Conservation (phyloP, 1,140 invertebrate species). For the Magallana gigas region DNA sequence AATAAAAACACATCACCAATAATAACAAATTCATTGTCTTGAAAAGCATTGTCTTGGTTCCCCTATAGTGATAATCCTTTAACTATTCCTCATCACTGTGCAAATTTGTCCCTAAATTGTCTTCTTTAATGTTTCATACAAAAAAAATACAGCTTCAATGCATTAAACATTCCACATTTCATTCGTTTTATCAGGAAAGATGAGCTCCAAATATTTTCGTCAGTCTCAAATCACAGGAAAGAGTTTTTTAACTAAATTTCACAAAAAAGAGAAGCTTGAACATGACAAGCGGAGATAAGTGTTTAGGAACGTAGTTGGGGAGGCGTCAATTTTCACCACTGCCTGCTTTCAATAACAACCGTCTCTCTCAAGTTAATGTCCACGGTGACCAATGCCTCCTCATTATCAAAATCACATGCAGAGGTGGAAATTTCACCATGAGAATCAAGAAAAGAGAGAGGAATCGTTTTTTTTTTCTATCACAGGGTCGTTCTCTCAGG, state of each 20-base stretch:
- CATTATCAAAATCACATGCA: conserved; percentile 36
- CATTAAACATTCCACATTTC: not conserved
- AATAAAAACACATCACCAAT: not conserved
- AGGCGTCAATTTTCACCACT: conserved; percentile 37
- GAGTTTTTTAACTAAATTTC: conserved; percentile 8
- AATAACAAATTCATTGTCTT: not conserved
- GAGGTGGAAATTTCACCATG: conserved; percentile 8
- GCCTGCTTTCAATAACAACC: conserved; percentile 35
- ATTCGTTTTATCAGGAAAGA: conserved; percentile 30
- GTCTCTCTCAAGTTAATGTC: conserved; percentile 35
- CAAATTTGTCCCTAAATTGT: conserved; percentile 7
- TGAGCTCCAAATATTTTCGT: conserved; percentile 24
- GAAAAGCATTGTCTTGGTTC: not conserved
- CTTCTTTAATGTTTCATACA: not conserved
- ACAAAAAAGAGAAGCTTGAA: conserved; percentile 7
- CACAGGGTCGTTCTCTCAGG: not conserved
- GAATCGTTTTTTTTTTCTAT: not conserved
- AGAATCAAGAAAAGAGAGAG: not conserved
- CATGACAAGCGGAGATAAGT: conserved; percentile 19
- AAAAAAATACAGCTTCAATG: conserved; percentile 28
- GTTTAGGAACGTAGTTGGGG: not conserved
- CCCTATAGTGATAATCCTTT: not conserved
- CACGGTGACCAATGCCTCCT: conserved; percentile 17
- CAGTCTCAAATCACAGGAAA: not conserved
- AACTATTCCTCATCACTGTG: not conserved